Evolutionary conservation across 1,140 invertebrate genomes (phyloP), one percentile per base, ranked within the genome.

Genomic region (Drosophila murphyi): DNA sequence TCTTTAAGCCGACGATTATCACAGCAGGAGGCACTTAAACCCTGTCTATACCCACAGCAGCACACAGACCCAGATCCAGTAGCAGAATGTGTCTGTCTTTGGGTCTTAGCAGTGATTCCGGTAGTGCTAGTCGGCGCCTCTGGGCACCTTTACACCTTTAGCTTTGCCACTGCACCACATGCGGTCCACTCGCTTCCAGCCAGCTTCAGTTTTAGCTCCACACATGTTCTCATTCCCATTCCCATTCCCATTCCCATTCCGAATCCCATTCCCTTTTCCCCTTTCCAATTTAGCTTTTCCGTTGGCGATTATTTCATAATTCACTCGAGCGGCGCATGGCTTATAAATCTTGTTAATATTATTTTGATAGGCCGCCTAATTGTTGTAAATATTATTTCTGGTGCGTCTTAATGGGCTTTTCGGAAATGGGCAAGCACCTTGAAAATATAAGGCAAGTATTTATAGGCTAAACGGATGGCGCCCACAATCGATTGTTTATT

Each of bases 261-360:
- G 20, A 20, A 20, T 55, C 29, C 35, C 10, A 29, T 67, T 60
- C 7, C 4, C 32, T 10, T 50, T 6, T 20, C 20, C 5, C 7
- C 34, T 28, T 51, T 32, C 20, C 20, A 20, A 20, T 20, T 20
- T 1, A 20, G 20, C 20, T 20, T 20, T 65, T 31, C 31, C 20
- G n/a, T 59, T 50, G 63, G 43, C 52, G 74, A 78, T 88, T 72
- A 88, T 88, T 88, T 88, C 85, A 88, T 88, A 88, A 88, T 75
- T 88, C 80, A 88, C 51, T 70, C 51, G 59, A 47, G 5, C 39
- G 32, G 35, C n/a, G 50, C 48, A 34, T 43, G 45, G 69, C 63
- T 80, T 82, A 86, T 91, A 91, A 91, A 91, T 91, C 88, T 91
- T 64, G 79, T 91, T 88, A 89, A 91, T 89, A 89, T 89, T 91